Conservation (phyloP, 2,113 vertebrate species). For the Sus scrofa region T2T-Sscrofa CM000824.6:59043001-59043500, state of each 20-base stretch:
- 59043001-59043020: background rate
- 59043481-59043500: background rate
- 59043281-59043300: background rate
- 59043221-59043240: background rate
- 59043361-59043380: background rate
- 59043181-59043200: background rate
- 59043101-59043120: background rate
- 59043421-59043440: background rate
- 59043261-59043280: background rate
- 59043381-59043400: background rate
- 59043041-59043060: background rate
- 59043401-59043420: background rate
- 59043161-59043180: background rate
- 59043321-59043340: background rate
- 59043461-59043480: background rate
- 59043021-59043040: background rate
- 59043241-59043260: background rate
- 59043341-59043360: background rate
- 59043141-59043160: background rate
- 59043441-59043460: background rate
- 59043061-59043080: background rate
- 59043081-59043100: background rate
- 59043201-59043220: background rate
- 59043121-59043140: background rate
- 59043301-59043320: background rate